phyloP scores from a whole-genome alignment of 2,113 vertebrate genomes.

The Corythoichthys haematopterus region DNA sequence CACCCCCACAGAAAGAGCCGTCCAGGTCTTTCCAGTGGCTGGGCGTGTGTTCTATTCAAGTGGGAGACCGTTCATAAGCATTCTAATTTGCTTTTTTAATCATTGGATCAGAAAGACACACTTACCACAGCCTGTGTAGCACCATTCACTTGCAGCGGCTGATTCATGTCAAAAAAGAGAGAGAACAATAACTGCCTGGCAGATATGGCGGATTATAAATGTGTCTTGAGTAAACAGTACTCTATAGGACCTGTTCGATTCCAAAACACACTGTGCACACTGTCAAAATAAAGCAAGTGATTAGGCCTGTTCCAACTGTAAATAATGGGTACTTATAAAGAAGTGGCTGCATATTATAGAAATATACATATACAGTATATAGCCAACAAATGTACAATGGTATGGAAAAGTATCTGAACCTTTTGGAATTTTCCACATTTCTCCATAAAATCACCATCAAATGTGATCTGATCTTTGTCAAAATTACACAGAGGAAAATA shows the following conservation, averaged over 20 bases:
- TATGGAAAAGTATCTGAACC: no score
- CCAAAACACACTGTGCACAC: neutral
- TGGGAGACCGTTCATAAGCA: neutral
- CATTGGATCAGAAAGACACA: neutral
- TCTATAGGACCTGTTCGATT: neutral
- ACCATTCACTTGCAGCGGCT: conserved; percentile 47
- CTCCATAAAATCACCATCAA: no score
- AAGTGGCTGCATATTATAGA: neutral
- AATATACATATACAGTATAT: neutral
- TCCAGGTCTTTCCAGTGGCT: conserved; percentile 28
- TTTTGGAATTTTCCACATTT: no score
- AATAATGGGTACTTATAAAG: neutral
- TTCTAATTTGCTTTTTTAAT: no score
- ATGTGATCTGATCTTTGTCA: no score
- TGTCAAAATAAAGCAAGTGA: neutral
- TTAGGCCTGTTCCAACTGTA: neutral
- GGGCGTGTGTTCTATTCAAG: conserved; percentile 23
- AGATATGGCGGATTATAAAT: neutral
- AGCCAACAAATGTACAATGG: no score
- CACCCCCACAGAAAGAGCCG: conserved; percentile 21
- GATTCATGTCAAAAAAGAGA: conserved; percentile 4
- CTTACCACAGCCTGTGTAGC: conserved; percentile 55
- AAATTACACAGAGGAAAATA: no score
- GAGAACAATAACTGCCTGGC: neutral
- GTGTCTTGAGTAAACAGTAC: neutral